Base-by-base conservation (phyloP, 2,113 vertebrate genomes). In the Microcebus griseorufus region DNA sequence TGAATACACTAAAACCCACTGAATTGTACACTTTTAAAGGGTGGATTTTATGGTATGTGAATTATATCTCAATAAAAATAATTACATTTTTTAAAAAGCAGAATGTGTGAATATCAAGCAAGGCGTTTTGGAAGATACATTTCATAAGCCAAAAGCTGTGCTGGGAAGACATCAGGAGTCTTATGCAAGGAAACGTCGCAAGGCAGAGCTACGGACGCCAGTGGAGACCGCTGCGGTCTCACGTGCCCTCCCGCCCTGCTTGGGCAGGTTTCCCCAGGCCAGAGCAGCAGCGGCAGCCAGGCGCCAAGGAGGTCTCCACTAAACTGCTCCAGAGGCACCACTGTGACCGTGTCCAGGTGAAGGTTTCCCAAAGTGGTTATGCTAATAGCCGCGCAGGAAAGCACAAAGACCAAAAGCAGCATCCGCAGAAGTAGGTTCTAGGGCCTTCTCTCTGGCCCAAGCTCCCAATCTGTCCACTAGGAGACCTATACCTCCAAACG, bases 1-100 rank as follows among this genome's bases (percentile, higher is more conserved):
- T 45, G 70, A 90, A 83, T 95, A 83, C n/a, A 90, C 83, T 96
- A 79, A 95, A 95, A 94, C 83, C 16, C 29, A 95, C 79, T 88
- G 78, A 95, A 87, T 76, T 90, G 92, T 72, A 86, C 27, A 76
- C 17, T 95, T 94, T 85, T 90, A 91, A 96, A 98, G 96, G 92
- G 82, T 97, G 91, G 80, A 82, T 95, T 98, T 96, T 97, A 97
- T 79, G 93, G 51, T 20, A 97, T 90, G 72, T 89, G 96, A 95
- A 94, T 96, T 92, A 92, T 78, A 97, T 84, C 78, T 96, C 94
- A 91, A 91, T 94, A 94, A 97, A 96, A 95, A 73, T 92, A 96
- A 97, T 94, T 72, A 94, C 65, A 14, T 84, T 88, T 70, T 85
- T 80, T 20, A 86, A 91, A 94, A 90, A 82, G 88, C 72, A 86